Percentiles rank a stretch among this genome's conserved stretches.
Conservation (phyloP, 2,113 vertebrate genomes). For the Glaucomys volans region DNA sequence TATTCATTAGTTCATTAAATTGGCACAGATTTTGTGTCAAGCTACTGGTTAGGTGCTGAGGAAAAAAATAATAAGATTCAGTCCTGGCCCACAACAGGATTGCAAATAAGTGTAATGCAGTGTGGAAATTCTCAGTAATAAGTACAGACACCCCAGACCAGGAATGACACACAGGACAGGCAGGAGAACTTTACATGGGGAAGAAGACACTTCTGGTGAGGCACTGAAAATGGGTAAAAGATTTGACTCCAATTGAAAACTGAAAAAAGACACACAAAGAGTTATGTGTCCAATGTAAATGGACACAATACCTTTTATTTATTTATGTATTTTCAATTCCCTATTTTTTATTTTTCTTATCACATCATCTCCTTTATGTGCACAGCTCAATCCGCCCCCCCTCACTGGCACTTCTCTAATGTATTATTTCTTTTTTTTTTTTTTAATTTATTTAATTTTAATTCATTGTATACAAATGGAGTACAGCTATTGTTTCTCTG, state of each 20-base stretch:
- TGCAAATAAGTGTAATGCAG: neutral
- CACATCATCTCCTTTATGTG: no score
- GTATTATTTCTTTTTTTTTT: no score
- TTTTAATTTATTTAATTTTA: no score
- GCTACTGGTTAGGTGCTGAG: neutral
- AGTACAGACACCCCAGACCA: neutral
- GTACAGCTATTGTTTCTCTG: no score
- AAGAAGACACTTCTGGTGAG: neutral
- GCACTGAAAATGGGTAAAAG: neutral
- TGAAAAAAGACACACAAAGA: neutral
- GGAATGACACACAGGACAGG: rapidly evolving
- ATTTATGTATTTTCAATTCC: no score
- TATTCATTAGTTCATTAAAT: conserved; percentile 1
- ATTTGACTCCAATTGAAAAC: neutral
- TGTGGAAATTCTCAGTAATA: neutral
- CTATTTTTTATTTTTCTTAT: no score
- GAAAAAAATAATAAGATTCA: neutral
- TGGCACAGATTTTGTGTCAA: neutral
- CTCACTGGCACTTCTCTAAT: no score
- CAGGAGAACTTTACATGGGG: neutral
- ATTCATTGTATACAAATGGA: no score
- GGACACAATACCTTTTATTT: no score
- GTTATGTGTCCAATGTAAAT: no score
- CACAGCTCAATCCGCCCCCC: no score
- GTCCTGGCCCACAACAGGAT: neutral